Conservation (phyloP, 2,888 invertebrate genomes). For the Oscheius sp. region DNA sequence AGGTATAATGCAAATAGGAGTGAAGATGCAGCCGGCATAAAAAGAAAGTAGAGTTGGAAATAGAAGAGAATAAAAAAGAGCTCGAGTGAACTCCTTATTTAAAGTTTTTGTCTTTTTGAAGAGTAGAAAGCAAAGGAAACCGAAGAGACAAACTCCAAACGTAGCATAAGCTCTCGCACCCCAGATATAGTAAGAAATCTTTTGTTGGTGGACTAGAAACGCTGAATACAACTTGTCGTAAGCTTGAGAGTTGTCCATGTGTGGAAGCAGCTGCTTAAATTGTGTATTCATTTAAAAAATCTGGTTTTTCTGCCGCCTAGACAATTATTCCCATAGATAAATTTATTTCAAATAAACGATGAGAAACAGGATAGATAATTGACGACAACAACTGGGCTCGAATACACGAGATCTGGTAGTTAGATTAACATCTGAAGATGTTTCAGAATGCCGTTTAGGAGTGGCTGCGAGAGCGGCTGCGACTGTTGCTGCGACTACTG, state of each 20-base stretch:
- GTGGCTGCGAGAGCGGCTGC: constrained; percentile 30
- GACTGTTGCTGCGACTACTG: constrained; percentile 36
- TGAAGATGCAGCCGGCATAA: neutral
- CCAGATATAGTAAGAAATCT: too few relatives aligned
- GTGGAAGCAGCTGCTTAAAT: too few relatives aligned
- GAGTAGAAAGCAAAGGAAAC: neutral
- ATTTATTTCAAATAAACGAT: neutral
- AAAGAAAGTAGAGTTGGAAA: neutral
- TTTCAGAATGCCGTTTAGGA: neutral
- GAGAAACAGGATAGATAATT: neutral
- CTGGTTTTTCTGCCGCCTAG: too few relatives aligned
- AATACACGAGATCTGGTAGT: constrained; percentile 14
- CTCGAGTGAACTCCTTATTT: neutral
- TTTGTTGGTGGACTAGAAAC: too few relatives aligned
- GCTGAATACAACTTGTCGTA: too few relatives aligned
- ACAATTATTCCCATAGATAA: neutral
- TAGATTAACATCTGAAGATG: neutral
- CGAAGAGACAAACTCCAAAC: too few relatives aligned
- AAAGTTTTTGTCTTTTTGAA: neutral
- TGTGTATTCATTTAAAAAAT: too few relatives aligned
- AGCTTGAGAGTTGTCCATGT: too few relatives aligned
- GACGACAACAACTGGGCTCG: neutral
- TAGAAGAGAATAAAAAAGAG: neutral
- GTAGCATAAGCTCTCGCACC: too few relatives aligned
- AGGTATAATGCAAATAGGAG: neutral